Evolutionary conservation across 2,888 invertebrate species (phyloP).

Genomic region (Cephalotes varians): DNA sequence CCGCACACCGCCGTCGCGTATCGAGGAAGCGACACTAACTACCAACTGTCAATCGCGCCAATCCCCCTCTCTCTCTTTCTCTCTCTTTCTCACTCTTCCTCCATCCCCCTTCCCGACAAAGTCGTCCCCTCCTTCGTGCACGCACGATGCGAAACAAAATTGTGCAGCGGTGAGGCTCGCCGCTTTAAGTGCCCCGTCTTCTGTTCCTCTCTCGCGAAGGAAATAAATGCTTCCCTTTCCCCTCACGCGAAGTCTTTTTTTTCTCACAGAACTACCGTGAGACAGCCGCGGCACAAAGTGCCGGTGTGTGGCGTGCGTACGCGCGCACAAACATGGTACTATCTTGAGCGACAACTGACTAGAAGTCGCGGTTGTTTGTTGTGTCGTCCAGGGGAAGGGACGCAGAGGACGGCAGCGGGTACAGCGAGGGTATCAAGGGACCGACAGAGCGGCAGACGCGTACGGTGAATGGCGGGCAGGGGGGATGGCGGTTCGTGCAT

Average conservation of each 20-base stretch:
- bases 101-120: conserved; percentile 33
- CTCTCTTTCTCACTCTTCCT: conserved; percentile 29
- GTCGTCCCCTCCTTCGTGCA: conserved; percentile 16
- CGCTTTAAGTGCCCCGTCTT: conserved; percentile 6
- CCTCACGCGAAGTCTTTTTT: conserved; percentile 30
- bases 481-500: not conserved
- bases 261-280: conserved; percentile 51
- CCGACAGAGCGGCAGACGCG: conserved; percentile 52
- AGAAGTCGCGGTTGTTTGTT: conserved; percentile 74
- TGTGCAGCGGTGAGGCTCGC: conserved; percentile 16
- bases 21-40: conserved; percentile 61
- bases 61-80: not conserved
- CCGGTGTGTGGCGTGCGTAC: conserved; percentile 47
- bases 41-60: conserved; percentile 59
- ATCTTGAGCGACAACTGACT: conserved; percentile 76
- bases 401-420: conserved; percentile 51
- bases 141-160: conserved; percentile 39
- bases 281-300: conserved; percentile 41
- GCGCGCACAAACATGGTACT: conserved; percentile 64
- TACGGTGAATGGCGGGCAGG: not conserved
- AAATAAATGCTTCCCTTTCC: conserved; percentile 17
- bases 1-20: conserved; percentile 50
- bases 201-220: not conserved
- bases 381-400: conserved; percentile 59
- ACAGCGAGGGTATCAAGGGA: conserved; percentile 48